A percentile compares a stretch with the other conserved stretches of the same genome.
phyloP scores from a whole-genome alignment of 2,113 vertebrate genomes.

The Labrus mixtus region DNA sequence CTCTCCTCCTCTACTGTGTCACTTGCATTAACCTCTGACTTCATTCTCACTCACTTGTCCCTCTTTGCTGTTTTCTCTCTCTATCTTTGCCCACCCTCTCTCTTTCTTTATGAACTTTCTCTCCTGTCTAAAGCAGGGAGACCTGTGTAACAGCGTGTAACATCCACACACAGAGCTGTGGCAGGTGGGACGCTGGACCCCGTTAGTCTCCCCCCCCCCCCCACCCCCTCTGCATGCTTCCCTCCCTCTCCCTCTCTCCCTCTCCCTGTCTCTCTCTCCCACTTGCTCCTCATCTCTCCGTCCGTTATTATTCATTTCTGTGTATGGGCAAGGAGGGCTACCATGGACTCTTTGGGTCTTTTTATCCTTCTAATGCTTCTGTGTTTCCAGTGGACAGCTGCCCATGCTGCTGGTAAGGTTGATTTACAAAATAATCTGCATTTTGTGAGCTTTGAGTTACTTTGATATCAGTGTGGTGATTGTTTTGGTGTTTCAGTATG shows the following conservation, averaged over 20 bases:
- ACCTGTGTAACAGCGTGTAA: slow-evolving; percentile 28
- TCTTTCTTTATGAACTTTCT: slow-evolving; percentile 17
- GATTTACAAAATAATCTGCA: slow-evolving; percentile 41
- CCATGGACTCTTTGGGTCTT: slow-evolving; percentile 76
- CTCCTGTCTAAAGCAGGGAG: slow-evolving; percentile 11
- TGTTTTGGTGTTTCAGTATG: slow-evolving; percentile 25
- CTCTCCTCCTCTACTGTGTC: slow-evolving; percentile 28
- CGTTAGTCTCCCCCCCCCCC: slow-evolving; percentile 16
- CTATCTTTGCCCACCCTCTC: not conserved
- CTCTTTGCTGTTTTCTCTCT: not conserved
- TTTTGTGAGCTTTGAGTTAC: slow-evolving; percentile 29
- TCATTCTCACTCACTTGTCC: slow-evolving; percentile 38
- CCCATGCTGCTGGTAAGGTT: slow-evolving; percentile 70
- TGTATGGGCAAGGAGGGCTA: slow-evolving; percentile 65
- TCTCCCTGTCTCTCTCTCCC: slow-evolving; percentile 27
- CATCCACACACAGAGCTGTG: slow-evolving; percentile 36
- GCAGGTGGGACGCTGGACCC: slow-evolving; percentile 66
- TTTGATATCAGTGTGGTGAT: slow-evolving; percentile 21
- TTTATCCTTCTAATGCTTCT: slow-evolving; percentile 59
- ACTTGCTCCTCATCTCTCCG: slow-evolving; percentile 59
- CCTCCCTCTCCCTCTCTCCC: slow-evolving; percentile 12
- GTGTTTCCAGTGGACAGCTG: slow-evolving; percentile 58
- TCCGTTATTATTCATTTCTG: slow-evolving; percentile 64
- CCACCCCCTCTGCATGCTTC: slow-evolving; percentile 11
- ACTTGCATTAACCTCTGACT: slow-evolving; percentile 37